Conservation (phyloP, 1,140 invertebrate genomes). For the Ceratina japonica region DNA sequence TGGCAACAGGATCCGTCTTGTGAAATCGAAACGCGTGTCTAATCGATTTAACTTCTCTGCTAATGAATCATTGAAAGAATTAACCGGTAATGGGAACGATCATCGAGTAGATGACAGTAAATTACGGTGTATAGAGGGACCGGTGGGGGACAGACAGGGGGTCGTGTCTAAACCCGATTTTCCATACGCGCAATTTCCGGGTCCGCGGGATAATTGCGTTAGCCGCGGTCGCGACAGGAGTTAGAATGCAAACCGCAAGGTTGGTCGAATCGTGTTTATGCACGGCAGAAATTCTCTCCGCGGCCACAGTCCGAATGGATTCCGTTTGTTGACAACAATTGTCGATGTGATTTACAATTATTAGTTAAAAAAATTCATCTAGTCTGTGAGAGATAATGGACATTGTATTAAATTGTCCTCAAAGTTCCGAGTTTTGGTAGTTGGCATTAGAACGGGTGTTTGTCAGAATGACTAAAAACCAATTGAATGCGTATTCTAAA, state of each 20-base stretch:
- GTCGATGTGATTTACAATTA: too few relatives aligned
- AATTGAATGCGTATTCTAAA: too few relatives aligned
- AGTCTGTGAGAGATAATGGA: too few relatives aligned
- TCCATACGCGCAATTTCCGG: conserved; percentile 59
- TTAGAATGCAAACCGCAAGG: conserved; percentile 64
- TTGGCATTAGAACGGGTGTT: too few relatives aligned
- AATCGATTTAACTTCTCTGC: background rate
- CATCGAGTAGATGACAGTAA: background rate
- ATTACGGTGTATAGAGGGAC: background rate
- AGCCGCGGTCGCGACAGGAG: conserved; percentile 49
- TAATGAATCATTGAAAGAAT: background rate
- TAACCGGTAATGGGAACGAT: background rate
- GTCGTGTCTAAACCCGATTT: conserved; percentile 49
- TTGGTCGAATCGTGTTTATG: conserved; percentile 62
- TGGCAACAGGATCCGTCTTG: too few relatives aligned
- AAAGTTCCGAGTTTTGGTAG: too few relatives aligned
- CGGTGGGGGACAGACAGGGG: too few relatives aligned
- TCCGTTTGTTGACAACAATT: background rate
- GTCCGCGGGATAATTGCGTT: conserved; percentile 57
- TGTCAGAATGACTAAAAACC: too few relatives aligned
- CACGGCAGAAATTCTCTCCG: conserved; percentile 36
- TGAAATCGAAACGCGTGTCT: too few relatives aligned
- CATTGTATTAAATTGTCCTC: background rate
- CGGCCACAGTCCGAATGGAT: conserved; percentile 41
- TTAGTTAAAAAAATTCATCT: too few relatives aligned